phyloP scores from a whole-genome alignment of 2,113 vertebrate species.

The Orycteropus afer region DNA sequence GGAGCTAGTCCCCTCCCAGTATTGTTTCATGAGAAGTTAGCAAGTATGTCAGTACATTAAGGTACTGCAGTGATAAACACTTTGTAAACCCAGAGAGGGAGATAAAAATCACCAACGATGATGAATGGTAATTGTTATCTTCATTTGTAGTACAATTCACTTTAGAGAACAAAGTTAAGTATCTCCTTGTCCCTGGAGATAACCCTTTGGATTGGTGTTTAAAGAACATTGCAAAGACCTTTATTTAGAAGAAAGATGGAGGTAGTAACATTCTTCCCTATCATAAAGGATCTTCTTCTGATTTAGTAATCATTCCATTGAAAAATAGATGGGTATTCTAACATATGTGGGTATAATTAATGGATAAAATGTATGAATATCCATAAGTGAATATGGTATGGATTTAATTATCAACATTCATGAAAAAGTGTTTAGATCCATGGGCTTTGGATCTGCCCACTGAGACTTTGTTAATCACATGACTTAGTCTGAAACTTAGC shows the following conservation, averaged over 20 bases:
- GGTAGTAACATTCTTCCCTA: neutral
- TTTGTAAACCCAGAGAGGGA: slow-evolving; percentile 53
- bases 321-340: slow-evolving; percentile 57
- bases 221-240: slow-evolving; percentile 33
- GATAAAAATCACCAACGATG: slow-evolving; percentile 63
- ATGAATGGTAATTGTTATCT: slow-evolving; percentile 66
- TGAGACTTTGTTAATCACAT: slow-evolving; percentile 11
- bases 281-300: slow-evolving; percentile 31
- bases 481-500: neutral
- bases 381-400: slow-evolving; percentile 62
- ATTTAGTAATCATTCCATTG: slow-evolving; percentile 56
- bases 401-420: slow-evolving; percentile 72
- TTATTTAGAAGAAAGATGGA: slow-evolving; percentile 25
- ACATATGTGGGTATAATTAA: slow-evolving; percentile 45
- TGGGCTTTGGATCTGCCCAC: slow-evolving; percentile 40
- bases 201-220: neutral
- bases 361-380: slow-evolving; percentile 51
- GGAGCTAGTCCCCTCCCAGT: neutral
- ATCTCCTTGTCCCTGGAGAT: slow-evolving; percentile 38
- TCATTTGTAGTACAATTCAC: slow-evolving; percentile 61
- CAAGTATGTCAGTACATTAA: neutral
- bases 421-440: slow-evolving; percentile 56
- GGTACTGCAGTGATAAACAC: slow-evolving; percentile 37
- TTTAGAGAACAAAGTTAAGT: slow-evolving; percentile 66
- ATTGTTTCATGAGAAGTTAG: slow-evolving; percentile 40